A percentile compares a stretch with the other conserved stretches of the same genome.
Evolutionary conservation across 1,140 invertebrate genomes (phyloP).

Genomic region (Doryteuthis pealeii): DNA sequence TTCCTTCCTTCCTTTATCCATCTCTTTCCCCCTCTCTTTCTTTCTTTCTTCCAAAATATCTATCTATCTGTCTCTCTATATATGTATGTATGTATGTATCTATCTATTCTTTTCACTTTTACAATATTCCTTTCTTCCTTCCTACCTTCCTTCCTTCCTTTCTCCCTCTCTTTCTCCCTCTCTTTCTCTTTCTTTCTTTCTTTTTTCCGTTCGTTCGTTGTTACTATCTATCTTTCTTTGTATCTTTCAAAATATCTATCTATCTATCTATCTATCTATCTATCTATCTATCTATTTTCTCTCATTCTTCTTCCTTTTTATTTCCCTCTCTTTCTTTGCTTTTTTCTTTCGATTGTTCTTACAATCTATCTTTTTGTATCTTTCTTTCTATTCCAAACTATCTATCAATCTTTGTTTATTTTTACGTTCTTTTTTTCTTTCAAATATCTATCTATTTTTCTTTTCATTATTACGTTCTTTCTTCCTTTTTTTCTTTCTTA

Average conservation of each 20-base stretch:
- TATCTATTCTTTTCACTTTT: too few species aligned
- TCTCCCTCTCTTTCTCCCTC: not conserved
- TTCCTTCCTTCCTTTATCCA: not conserved
- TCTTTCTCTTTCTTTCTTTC: not conserved
- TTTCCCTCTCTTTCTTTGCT: too few species aligned
- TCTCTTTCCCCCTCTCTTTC: not conserved
- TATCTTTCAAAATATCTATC: not conserved
- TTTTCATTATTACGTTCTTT: too few species aligned
- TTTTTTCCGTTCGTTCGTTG: not conserved
- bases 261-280: constrained; percentile 2
- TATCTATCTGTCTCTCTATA: not conserved
- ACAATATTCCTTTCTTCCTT: not conserved
- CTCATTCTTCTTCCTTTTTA: too few species aligned
- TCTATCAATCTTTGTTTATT: too few species aligned
- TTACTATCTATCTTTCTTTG: not conserved
- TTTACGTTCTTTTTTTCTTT: too few species aligned
- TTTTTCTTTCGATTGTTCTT: too few species aligned
- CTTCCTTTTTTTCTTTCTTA: too few species aligned
- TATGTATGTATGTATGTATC: too few species aligned
- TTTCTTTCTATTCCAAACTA: too few species aligned
- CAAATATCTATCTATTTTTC: too few species aligned
- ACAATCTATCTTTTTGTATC: too few species aligned
- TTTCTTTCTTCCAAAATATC: not conserved
- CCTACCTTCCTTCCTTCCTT: not conserved
- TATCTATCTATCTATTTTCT: constrained; percentile 3